A percentile compares a stretch with the other conserved stretches of the same genome.
Evolutionary conservation across 64 coral and sea anemone species (phyloP).

Genomic region (Actinia equina): DNA sequence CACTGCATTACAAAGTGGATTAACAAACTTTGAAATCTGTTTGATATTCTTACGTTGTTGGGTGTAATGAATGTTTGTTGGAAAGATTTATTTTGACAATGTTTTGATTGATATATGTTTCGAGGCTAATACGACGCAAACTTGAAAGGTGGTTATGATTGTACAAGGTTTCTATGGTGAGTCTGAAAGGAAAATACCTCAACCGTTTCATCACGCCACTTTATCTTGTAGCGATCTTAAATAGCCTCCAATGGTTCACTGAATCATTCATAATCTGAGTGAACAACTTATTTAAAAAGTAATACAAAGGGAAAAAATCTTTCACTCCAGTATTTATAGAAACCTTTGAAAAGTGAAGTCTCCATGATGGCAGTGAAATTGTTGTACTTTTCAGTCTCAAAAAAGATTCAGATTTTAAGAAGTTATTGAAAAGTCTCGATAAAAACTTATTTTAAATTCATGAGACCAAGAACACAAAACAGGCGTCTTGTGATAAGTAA

Average conservation of each 20-base stretch:
- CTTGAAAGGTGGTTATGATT: background rate
- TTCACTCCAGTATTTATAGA: too few relatives aligned
- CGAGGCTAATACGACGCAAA: background rate
- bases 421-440: background rate
- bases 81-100: background rate
- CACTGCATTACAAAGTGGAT: background rate
- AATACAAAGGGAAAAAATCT: too few relatives aligned
- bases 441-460: background rate
- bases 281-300: too few relatives aligned
- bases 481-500: too few relatives aligned
- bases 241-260: background rate
- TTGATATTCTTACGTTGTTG: background rate
- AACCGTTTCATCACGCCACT: conserved; percentile 3
- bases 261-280: background rate
- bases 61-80: background rate
- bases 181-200: background rate
- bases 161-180: background rate
- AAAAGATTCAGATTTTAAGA: too few relatives aligned
- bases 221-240: background rate
- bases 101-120: background rate
- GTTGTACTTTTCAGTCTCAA: background rate
- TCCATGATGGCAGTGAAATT: background rate
- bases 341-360: too few relatives aligned
- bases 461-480: too few relatives aligned
- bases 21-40: background rate